Percentiles rank a stretch among this genome's conserved stretches.
phyloP scores from a whole-genome alignment of 2,888 invertebrate genomes.

The Trilocha varians region DNA sequence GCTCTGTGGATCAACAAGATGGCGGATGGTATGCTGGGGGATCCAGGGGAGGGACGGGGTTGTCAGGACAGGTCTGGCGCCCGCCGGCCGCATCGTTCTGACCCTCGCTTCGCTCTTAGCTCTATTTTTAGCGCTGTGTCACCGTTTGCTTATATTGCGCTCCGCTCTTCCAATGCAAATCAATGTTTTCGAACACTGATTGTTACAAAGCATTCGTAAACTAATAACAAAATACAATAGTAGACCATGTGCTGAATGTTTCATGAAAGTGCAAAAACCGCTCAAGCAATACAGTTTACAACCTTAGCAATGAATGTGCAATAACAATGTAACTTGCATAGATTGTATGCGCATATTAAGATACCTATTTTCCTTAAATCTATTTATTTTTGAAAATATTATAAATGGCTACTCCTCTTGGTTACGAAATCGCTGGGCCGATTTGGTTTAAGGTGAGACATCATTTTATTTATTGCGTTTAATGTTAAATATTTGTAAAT shows the following conservation, averaged over 20 bases:
- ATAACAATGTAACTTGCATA: neutral
- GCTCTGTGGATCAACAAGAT: constrained; percentile 56
- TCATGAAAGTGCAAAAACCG: neutral
- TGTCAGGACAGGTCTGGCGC: constrained; percentile 34
- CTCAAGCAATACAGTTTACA: neutral
- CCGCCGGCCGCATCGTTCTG: constrained; percentile 30
- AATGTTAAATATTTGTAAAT: no score
- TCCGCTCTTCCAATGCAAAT: constrained; percentile 26
- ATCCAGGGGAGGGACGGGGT: constrained; percentile 41
- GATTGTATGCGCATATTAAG: neutral
- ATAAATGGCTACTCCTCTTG: no score
- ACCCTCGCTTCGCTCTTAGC: constrained; percentile 38
- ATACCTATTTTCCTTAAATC: neutral
- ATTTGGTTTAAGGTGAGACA: no score
- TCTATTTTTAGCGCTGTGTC: constrained; percentile 72
- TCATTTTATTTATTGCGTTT: no score
- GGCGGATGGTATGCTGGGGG: constrained; percentile 46
- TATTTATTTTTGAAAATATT: neutral
- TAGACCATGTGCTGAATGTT: neutral
- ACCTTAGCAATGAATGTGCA: neutral
- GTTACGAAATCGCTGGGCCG: no score
- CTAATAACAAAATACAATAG: neutral
- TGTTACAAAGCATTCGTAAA: neutral
- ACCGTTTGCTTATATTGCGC: constrained; percentile 47
- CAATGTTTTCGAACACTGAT: constrained; percentile 8